Evolutionary conservation across 1,140 invertebrate genomes (phyloP), one percentile per base, ranked within the genome.

Genomic region (Conus betulinus): DNA sequence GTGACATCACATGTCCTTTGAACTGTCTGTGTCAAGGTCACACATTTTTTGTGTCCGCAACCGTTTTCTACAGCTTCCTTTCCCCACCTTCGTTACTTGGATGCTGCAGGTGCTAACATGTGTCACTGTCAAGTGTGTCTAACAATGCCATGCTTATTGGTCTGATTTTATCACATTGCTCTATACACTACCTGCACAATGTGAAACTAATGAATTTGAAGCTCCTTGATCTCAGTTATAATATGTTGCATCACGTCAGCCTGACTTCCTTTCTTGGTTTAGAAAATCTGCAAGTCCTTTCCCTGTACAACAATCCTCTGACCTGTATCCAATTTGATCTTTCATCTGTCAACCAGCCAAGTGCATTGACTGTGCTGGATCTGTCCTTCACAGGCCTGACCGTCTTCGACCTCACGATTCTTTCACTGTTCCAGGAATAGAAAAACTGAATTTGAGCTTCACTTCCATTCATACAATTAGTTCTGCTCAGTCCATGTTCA

Each of bases 221-320:
- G 57, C 84, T 67, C 67, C 84, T 89, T 20, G 76, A 89, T 52
- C 20, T 79, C 27, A 89, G 84, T 13, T 3, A 71, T 27, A 89
- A 89, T 15, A 8, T 5, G 17, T 15, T 82, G 51, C 17, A 52
- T 0, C 20, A 52, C 5, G 17, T 82, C 7, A 82, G n/a, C 20
- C 20, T 51, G 13, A 79, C 4, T 25, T 39, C 4, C 15, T 79
- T 39, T n/a, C 81, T 7, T 15, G 53, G 15, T 6, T 0, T 82
- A 15, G 27, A 51, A 8, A 52, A 52, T 55, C 81, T 82, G 1
- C 51, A 55, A 39, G 20, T 55, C 81, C 53, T 82, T 17, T 15
- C 5, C 15, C 27, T 82, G 20, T 39, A 5, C 17, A 13, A 39
- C 53, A 82, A 82, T 11, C 81, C 81, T 39, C 27, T 82, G 27